These are phyloP conservation scores for Acleris laterana DNA, from an alignment of 2,888 invertebrate species.

Conservation along the genomic window DNA sequence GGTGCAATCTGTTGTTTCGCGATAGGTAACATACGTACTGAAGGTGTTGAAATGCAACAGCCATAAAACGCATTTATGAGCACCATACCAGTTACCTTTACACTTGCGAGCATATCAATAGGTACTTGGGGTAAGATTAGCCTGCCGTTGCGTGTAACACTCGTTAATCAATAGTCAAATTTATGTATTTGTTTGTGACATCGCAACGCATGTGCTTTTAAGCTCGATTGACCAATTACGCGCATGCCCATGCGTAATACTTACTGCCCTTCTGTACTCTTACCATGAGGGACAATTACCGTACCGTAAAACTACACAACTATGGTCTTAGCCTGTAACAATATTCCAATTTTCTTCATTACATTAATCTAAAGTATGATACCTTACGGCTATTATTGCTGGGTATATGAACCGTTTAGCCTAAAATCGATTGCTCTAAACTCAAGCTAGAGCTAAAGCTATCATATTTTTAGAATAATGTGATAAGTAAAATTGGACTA, in stretches of 20 bases:
- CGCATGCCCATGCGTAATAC: constrained; percentile 15
- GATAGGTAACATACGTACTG: not conserved
- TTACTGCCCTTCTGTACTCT: too few relatives aligned
- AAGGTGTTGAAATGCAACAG: not conserved
- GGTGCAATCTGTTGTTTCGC: not conserved
- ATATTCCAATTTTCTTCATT: too few relatives aligned
- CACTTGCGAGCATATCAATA: not conserved
- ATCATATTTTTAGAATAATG: too few relatives aligned
- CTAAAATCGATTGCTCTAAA: too few relatives aligned
- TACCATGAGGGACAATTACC: too few relatives aligned
- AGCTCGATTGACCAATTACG: constrained; percentile 19
- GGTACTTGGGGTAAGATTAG: not conserved
- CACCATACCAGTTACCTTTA: not conserved
- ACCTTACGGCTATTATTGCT: too few relatives aligned
- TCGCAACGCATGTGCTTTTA: constrained; percentile 14
- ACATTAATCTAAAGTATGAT: too few relatives aligned
- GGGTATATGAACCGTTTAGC: too few relatives aligned
- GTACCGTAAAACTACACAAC: too few relatives aligned
- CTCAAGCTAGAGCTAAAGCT: too few relatives aligned
- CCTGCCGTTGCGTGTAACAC: not conserved
- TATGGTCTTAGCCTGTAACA: too few relatives aligned
- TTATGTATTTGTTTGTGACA: constrained; percentile 14
- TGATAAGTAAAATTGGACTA: too few relatives aligned
- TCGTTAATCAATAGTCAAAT: not conserved
- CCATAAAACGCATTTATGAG: not conserved